Conservation (phyloP, 2,113 vertebrate species). For the Alligator mississippiensis region DNA sequence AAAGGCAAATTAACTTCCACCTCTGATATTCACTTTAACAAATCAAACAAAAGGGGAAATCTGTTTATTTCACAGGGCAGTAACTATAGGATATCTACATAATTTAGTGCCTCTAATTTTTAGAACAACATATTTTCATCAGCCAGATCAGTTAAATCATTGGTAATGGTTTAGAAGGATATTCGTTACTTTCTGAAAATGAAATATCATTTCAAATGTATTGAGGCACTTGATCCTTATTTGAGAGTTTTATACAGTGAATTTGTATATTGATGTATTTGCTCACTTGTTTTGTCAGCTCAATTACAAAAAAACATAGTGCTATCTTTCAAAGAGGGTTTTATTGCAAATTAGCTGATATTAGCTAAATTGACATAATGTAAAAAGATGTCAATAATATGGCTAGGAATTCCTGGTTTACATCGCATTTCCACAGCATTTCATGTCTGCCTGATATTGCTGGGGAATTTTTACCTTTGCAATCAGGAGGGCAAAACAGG, state of each 20-base stretch:
- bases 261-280: neutral
- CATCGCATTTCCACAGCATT: neutral
- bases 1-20: conserved; percentile 1
- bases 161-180: conserved; percentile 3
- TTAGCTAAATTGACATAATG: conserved; percentile 8
- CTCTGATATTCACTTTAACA: neutral
- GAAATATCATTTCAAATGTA: conserved; percentile 30
- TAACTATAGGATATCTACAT: neutral
- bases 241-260: neutral
- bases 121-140: neutral
- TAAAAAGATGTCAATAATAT: neutral
- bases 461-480: neutral
- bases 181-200: neutral
- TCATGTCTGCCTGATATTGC: neutral
- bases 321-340: neutral
- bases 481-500: no score
- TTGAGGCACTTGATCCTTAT: conserved; percentile 1
- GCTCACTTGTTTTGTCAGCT: neutral
- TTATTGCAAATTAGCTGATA: neutral
- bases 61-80: conserved; percentile 21
- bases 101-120: conserved; percentile 10
- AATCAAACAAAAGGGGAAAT: neutral
- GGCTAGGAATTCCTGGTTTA: neutral
- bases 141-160: neutral
- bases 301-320: neutral